Evolutionary conservation across 2,888 invertebrate species (phyloP).

Genomic region (Ennomos quercinarius): DNA sequence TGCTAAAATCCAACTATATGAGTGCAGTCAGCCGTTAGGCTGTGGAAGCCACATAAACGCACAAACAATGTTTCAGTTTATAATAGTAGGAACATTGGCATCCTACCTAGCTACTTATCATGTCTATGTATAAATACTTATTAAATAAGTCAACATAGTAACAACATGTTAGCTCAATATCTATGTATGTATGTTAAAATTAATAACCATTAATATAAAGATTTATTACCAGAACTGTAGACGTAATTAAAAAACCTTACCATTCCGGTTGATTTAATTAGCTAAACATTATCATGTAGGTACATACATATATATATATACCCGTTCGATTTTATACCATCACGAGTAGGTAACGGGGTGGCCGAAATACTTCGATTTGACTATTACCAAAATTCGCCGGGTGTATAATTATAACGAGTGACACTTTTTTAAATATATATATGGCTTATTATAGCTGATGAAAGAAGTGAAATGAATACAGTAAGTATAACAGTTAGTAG

Average conservation of each 20-base stretch:
- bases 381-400: conserved; percentile 16
- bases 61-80: no score
- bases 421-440: conserved; percentile 24
- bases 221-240: conserved; percentile 21
- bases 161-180: no score
- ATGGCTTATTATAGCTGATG: conserved; percentile 19
- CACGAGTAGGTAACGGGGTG: conserved; percentile 52
- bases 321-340: conserved; percentile 45
- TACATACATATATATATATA: conserved; percentile 51
- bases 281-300: no score
- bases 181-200: no score
- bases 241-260: conserved; percentile 31
- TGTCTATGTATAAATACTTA: no score
- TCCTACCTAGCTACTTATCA: no score
- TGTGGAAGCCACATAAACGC: no score
- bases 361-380: conserved; percentile 46
- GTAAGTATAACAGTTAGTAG: conserved; percentile 14
- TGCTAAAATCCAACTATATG: no score
- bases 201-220: background rate
- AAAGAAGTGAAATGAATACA: conserved; percentile 11
- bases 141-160: no score
- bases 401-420: conserved; percentile 9
- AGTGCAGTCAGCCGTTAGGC: no score
- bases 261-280: conserved; percentile 33
- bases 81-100: no score